Base-by-base conservation (phyloP, 1,140 invertebrate genomes). In the Drosophila funebris region DNA sequence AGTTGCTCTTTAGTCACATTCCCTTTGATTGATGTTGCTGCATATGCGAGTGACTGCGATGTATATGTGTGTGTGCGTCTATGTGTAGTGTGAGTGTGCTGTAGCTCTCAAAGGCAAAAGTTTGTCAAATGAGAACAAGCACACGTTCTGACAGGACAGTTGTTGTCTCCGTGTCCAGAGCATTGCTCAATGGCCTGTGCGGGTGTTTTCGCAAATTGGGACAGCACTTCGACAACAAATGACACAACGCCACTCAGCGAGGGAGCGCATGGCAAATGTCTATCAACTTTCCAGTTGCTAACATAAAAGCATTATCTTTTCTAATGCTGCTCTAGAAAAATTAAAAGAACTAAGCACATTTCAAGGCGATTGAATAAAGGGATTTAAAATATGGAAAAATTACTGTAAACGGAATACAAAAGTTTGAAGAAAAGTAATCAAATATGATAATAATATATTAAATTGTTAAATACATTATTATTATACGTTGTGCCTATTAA, bases 21-120 rank as follows among this genome's bases (percentile, higher is more conserved):
- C 68, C 58, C 75, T 76, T 73, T 84, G 79, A 84, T 84, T 83
- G 68, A 84, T 78, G 79, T 83, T 67, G 67, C 64, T 82, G 62
- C 71, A 75, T 62, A 54, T 66, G 78, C 69, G 53, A 80, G 58
- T 70, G 78, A 73, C 78, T 70, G 46, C 58, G 50, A 52, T 27
- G 16, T 67, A 5, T 52, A 5, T 52, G 48, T 13, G 31, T 11
- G 22, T 57, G 41, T 39, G 20, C 31, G 31, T 44, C 9, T 60
- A 9, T 50, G 2, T 50, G 14, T 36, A 33, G 22, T 29, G 36
- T 46, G 24, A 29, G 41, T 33, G 50, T 13, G n/a, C 22, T 31
- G 5, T 24, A 18, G n/a, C 43, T 70, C 48, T 77, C 29, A 70
- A 77, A 70, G 53, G 52, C 52, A 44, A 62, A 60, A 69, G 37